phyloP scores from a whole-genome alignment of 92 coral and sea anemone species.

The Porites divaricata region DNA sequence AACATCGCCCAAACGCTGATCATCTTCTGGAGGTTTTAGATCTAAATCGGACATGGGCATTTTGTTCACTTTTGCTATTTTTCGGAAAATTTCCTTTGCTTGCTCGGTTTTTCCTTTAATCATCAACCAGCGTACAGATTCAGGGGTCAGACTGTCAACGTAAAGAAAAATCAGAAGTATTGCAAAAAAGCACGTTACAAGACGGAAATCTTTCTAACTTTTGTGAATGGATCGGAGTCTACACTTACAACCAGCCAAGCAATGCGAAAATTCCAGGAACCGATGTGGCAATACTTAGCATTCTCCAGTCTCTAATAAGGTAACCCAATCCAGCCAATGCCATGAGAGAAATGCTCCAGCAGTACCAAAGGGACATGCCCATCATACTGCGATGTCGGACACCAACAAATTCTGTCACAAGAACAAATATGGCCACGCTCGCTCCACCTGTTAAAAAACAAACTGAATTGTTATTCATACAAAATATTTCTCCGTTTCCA shows the following conservation, averaged over 20 bases:
- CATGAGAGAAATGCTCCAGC: slow-evolving; percentile 67
- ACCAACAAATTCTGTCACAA: slow-evolving; percentile 70
- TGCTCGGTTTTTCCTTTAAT: slow-evolving; percentile 64
- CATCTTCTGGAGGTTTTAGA: slow-evolving; percentile 25
- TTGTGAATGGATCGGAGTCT: too few species aligned
- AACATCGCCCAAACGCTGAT: slow-evolving; percentile 58
- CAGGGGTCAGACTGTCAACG: slow-evolving; percentile 58
- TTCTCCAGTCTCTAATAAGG: slow-evolving; percentile 72
- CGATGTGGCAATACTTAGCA: slow-evolving; percentile 50
- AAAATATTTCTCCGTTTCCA: too few species aligned
- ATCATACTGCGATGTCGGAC: slow-evolving; percentile 69
- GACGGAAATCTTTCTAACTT: neutral
- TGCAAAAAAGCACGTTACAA: neutral
- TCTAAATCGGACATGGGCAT: slow-evolving; percentile 53
- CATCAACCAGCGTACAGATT: slow-evolving; percentile 76
- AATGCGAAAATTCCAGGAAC: slow-evolving; percentile 66
- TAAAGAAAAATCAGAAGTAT: neutral
- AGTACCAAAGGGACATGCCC: slow-evolving; percentile 71
- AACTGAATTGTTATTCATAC: neutral
- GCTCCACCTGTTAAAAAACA: slow-evolving; percentile 57
- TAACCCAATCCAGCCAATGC: slow-evolving; percentile 57
- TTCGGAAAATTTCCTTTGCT: slow-evolving; percentile 56
- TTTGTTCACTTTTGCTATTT: slow-evolving; percentile 68
- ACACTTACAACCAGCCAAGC: slow-evolving; percentile 73
- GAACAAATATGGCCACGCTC: slow-evolving; percentile 60